Conservation (phyloP, 2,797 vertebrate species). For the Danio kyathit region DNA sequence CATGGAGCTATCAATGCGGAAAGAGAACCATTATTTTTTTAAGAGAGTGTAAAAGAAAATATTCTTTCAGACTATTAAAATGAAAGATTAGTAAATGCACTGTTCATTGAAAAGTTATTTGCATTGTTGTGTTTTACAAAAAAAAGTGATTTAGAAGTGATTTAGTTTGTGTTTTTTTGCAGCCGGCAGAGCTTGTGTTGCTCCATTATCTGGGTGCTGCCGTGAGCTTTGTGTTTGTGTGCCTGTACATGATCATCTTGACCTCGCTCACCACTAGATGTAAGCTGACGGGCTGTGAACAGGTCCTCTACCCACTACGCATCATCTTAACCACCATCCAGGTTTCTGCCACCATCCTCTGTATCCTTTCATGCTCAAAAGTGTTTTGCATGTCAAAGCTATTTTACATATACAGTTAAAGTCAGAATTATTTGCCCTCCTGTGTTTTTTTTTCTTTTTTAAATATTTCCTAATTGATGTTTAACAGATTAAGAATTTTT, state of each 20-base stretch:
- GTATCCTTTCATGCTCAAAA: constrained; percentile 78
- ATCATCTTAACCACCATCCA: constrained; percentile 67
- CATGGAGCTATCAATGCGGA: no score
- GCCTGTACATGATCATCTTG: constrained; percentile 78
- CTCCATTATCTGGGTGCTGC: constrained; percentile 80
- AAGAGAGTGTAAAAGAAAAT: no score
- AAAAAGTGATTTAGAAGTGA: background rate
- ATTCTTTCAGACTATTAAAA: no score
- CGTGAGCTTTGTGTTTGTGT: constrained; percentile 77
- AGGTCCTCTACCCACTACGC: constrained; percentile 74
- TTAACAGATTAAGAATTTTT: no score
- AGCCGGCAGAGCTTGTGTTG: constrained; percentile 70
- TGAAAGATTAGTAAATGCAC: no score
- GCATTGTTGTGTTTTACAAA: no score
- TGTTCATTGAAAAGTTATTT: no score
- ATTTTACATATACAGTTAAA: background rate
- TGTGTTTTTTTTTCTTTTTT: no score
- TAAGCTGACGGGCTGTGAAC: constrained; percentile 74
- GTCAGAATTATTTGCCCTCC: no score
- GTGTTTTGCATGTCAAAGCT: no score
- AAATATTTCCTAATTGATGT: no score
- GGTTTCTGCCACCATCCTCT: constrained; percentile 72
- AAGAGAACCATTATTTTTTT: no score
- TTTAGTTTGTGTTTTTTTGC: constrained; percentile 45
- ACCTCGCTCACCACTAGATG: constrained; percentile 75